These are phyloP conservation scores for Danionella cerebrum DNA, from an alignment of 2,113 vertebrate genomes.

Conservation along the genomic window DNA sequence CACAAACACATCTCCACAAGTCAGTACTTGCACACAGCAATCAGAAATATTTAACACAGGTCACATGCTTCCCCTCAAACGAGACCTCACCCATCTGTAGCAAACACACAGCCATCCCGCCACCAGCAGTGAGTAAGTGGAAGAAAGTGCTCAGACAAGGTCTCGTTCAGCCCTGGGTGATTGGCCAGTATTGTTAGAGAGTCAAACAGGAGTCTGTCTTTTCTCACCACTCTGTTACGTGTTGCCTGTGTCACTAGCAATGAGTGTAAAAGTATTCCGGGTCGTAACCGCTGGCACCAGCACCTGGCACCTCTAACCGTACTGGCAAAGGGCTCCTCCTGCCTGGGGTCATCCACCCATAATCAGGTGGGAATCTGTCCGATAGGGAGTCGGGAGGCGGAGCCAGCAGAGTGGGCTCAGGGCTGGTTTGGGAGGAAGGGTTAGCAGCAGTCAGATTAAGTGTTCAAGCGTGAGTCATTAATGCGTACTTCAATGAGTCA, in stretches of 20 bases:
- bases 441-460: slow-evolving; percentile 34
- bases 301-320: slow-evolving; percentile 54
- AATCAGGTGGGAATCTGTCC: slow-evolving; percentile 55
- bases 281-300: slow-evolving; percentile 53
- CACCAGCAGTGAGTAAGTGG: slow-evolving; percentile 34
- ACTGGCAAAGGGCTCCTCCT: slow-evolving; percentile 51
- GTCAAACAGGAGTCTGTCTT: slow-evolving; percentile 35
- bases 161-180: slow-evolving; percentile 13
- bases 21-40: slow-evolving; percentile 27
- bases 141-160: not conserved
- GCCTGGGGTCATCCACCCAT: slow-evolving; percentile 45
- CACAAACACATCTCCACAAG: slow-evolving; percentile 27
- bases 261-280: slow-evolving; percentile 46
- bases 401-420: slow-evolving; percentile 38
- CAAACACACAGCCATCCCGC: slow-evolving; percentile 29
- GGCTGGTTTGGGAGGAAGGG: slow-evolving; percentile 35
- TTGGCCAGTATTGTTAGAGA: slow-evolving; percentile 44
- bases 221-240: slow-evolving; percentile 56
- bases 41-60: slow-evolving; percentile 3
- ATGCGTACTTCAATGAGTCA: no score
- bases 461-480: slow-evolving; percentile 1
- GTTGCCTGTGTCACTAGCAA: slow-evolving; percentile 45
- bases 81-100: slow-evolving; percentile 13
- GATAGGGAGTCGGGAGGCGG: slow-evolving; percentile 48
- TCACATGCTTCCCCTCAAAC: slow-evolving; percentile 11